Conservation (phyloP, 2,888 invertebrate species). For the Loripinus fragilis region DNA sequence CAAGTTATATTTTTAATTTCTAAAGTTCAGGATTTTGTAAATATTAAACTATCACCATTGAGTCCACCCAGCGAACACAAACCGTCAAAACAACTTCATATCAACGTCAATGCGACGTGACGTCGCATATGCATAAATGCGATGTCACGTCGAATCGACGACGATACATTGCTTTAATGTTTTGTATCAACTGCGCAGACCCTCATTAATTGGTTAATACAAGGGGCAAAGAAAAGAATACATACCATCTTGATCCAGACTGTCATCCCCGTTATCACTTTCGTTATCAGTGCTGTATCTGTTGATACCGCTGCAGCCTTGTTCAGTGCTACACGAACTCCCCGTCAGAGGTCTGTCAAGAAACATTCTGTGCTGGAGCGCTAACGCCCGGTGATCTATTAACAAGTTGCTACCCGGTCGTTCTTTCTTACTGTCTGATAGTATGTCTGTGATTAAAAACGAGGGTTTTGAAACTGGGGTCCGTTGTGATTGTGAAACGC, state of each 20-base stretch:
- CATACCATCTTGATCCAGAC: slow-evolving; percentile 19
- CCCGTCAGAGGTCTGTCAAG: slow-evolving; percentile 53
- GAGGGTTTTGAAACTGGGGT: slow-evolving; percentile 57
- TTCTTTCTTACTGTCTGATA: slow-evolving; percentile 51
- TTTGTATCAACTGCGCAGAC: too few species aligned
- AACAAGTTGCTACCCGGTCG: slow-evolving; percentile 29
- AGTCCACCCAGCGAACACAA: too few species aligned
- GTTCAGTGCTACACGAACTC: slow-evolving; percentile 54
- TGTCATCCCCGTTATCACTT: slow-evolving; percentile 44
- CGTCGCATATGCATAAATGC: too few species aligned
- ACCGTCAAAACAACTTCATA: too few species aligned
- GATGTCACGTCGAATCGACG: too few species aligned
- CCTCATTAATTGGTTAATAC: too few species aligned
- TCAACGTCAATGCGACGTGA: too few species aligned
- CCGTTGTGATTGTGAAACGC: not conserved
- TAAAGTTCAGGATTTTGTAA: too few species aligned
- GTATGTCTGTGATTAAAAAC: slow-evolving; percentile 71
- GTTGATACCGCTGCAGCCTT: slow-evolving; percentile 24
- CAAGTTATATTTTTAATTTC: too few species aligned
- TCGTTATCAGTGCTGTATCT: slow-evolving; percentile 43
- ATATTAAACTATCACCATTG: too few species aligned
- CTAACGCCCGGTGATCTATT: slow-evolving; percentile 46
- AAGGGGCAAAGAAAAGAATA: too few species aligned
- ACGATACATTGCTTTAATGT: too few species aligned
- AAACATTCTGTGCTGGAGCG: slow-evolving; percentile 52